Evolutionary conservation across 1,140 invertebrate species (phyloP).

Genomic region (Steinernema khuongi): DNA sequence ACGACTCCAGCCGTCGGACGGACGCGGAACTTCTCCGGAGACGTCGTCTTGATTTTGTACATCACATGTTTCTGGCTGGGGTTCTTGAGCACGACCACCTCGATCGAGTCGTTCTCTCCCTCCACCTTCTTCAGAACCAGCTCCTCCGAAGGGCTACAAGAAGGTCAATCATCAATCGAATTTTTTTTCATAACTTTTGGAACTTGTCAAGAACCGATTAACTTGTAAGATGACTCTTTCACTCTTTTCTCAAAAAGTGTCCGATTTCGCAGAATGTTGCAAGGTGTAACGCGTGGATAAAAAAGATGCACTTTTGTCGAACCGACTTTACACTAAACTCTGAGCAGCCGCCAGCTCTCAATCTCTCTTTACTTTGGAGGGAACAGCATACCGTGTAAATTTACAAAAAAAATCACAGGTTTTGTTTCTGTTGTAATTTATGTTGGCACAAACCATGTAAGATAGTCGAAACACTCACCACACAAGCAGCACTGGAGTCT

Average conservation of each 20-base stretch:
- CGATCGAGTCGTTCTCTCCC: slow-evolving; percentile 31
- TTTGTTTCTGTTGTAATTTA: not conserved
- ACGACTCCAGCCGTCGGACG: slow-evolving; percentile 75
- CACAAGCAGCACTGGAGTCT: not conserved
- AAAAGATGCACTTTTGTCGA: not conserved
- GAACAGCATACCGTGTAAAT: no score
- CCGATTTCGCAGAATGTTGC: slow-evolving; percentile 11
- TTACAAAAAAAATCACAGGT: no score
- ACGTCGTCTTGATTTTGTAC: slow-evolving; percentile 70
- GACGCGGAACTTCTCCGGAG: slow-evolving; percentile 82
- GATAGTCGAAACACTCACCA: slow-evolving; percentile 1
- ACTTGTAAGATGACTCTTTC: slow-evolving; percentile 21
- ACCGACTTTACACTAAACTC: not conserved
- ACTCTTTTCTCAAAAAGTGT: slow-evolving; percentile 25
- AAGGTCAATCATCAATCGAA: not conserved
- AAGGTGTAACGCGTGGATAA: not conserved
- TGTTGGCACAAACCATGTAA: not conserved
- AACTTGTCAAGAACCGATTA: not conserved
- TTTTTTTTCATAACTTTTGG: not conserved
- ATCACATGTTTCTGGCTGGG: slow-evolving; percentile 23
- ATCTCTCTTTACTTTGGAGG: no score
- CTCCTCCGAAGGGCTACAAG: slow-evolving; percentile 34
- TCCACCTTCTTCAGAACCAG: slow-evolving; percentile 27
- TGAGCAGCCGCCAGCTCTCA: not conserved
- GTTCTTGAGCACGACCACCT: slow-evolving; percentile 33